Conservation (phyloP, 2,888 invertebrate genomes). For the Fabriciana adippe region DNA sequence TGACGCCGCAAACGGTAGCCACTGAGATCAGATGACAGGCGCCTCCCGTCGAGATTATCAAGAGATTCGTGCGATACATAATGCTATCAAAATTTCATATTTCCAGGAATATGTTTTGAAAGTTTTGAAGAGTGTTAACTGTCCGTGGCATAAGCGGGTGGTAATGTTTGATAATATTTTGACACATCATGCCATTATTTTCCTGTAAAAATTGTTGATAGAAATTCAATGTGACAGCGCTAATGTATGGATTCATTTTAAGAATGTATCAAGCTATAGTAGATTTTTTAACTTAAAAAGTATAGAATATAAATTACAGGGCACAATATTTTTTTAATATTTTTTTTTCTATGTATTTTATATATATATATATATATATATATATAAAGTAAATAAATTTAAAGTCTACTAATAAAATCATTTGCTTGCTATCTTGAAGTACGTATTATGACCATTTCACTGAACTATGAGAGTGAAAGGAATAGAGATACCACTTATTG, state of each 20-base stretch:
- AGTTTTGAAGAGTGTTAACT: constrained; percentile 43
- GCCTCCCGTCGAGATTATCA: constrained; percentile 61
- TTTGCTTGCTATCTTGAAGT: too few species aligned
- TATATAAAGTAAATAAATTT: too few species aligned
- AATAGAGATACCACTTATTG: too few species aligned
- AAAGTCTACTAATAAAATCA: too few species aligned
- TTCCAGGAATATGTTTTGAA: constrained; percentile 44
- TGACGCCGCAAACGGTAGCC: constrained; percentile 72
- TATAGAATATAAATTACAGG: too few species aligned
- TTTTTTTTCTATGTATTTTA: too few species aligned
- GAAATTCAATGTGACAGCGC: constrained; percentile 3
- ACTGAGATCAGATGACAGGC: constrained; percentile 65
- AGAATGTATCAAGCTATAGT: not conserved
- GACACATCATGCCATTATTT: constrained; percentile 20
- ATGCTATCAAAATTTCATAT: constrained; percentile 45
- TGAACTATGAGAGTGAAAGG: too few species aligned
- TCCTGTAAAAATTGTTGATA: constrained; percentile 12
- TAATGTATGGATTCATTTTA: constrained; percentile 11
- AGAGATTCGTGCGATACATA: constrained; percentile 39
- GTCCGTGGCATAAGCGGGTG: constrained; percentile 35
- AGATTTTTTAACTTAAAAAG: too few species aligned
- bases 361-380: too few species aligned
- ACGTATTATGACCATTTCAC: too few species aligned
- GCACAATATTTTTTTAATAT: too few species aligned
- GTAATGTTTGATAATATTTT: constrained; percentile 30